Conservation (phyloP, 2,797 vertebrate genomes). For the Nannoperca australis region DNA sequence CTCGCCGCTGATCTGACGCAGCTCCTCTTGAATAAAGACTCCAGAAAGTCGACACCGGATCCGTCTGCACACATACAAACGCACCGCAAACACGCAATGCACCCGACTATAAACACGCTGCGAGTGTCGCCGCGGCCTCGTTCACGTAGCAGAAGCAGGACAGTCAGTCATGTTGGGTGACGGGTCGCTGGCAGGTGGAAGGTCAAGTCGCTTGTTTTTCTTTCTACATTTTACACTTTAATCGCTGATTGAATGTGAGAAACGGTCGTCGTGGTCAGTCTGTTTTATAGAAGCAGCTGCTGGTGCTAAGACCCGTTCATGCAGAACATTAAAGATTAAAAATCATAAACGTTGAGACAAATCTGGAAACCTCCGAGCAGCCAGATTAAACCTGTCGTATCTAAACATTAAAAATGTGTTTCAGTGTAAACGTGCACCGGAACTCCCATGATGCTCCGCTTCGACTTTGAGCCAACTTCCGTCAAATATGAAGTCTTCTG, state of each 20-base stretch:
- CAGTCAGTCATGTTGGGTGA: background rate
- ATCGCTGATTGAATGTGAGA: conserved; percentile 7
- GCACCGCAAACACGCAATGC: conserved; percentile 32
- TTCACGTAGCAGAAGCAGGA: conserved; percentile 17
- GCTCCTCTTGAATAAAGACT: background rate
- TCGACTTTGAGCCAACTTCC: background rate
- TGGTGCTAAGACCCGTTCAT: conserved; percentile 24
- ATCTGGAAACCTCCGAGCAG: conserved; percentile 32
- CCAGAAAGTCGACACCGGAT: background rate
- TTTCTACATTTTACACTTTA: background rate
- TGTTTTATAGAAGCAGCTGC: conserved; percentile 20
- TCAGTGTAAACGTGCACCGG: background rate
- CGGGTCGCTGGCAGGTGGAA: background rate
- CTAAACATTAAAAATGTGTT: background rate
- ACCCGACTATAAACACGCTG: conserved; percentile 12
- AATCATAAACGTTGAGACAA: background rate
- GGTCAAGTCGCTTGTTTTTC: background rate
- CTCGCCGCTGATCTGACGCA: conserved; percentile 72
- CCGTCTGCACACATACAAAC: conserved; percentile 27
- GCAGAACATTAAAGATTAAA: background rate
- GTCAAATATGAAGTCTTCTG: background rate
- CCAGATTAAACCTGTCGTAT: background rate
- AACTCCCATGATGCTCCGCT: conserved; percentile 24
- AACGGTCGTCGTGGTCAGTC: background rate
- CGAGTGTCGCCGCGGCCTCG: background rate